Base-by-base conservation (phyloP, 2,113 vertebrate genomes). In the Spermophilus dauricus region DNA sequence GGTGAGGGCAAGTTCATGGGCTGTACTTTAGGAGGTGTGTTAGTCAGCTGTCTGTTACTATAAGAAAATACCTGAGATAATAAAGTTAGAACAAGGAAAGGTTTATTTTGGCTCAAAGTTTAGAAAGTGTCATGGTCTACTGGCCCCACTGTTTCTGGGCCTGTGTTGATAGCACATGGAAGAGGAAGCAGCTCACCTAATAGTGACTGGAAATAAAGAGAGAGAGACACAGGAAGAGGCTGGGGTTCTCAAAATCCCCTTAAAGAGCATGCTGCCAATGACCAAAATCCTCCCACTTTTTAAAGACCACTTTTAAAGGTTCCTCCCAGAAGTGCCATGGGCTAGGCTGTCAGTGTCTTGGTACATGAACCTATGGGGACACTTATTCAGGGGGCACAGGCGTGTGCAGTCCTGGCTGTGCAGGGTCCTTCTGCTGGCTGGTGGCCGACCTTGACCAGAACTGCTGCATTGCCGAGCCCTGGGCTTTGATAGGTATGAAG, bases 401-500 rank as follows among this genome's bases (percentile, higher is more conserved):
- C 20, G 30, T 39, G 61, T 56, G 3, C 17, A 42, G 8, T 61
- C 32, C 34, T 34, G 17, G 7, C 61, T 30, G 1, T 37, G 48
- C 39, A 51, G 86, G 69, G 32, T 28, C n/a, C n/a, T 48, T 26
- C 1, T 24, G 42, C 39, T 18, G 32, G 11, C 39, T 14, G 63
- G 67, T 16, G 65, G 42, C 28, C 4, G 48, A 28, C 34, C 32
- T n/a, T 20, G 1, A 34, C 45, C 14, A 42, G n/a, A 56, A 58
- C 3, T 2, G 18, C 26, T 51, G n/a, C 69, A 18, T 34, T 37
- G 78, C 26, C 76, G 17, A 9, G 45, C 53, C 37, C 6, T 37
- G 13, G 73, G 13, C 30, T 93, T 81, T 97, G 63, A 56, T n/a
- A 14, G 89, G n/a, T 70, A 45, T 67, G 78, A 75, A 90, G 86